Percentiles rank a stretch among this genome's conserved stretches.
These are phyloP conservation scores for Napeogenes inachia DNA, from an alignment of 2,888 invertebrate genomes.

Conservation along the genomic window DNA sequence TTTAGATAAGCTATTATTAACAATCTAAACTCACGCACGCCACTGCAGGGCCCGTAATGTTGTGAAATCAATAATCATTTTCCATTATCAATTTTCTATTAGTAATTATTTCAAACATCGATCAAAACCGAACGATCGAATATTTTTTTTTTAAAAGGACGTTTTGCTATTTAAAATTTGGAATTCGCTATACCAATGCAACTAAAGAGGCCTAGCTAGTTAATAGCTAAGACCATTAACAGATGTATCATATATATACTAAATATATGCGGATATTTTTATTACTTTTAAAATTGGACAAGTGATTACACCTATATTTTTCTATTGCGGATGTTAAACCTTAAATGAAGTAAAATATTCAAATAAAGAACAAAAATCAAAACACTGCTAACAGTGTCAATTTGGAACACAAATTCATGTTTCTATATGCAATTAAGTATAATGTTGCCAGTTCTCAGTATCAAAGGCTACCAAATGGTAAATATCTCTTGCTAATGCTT, in stretches of 20 bases:
- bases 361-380: background rate
- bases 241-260: too few relatives aligned
- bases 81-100: constrained; percentile 31
- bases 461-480: constrained; percentile 22
- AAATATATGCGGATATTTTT: too few relatives aligned
- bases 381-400: background rate
- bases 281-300: background rate
- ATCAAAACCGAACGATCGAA: too few relatives aligned
- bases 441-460: constrained; percentile 11
- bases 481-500: constrained; percentile 41
- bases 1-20: constrained; percentile 1
- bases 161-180: too few relatives aligned
- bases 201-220: too few relatives aligned
- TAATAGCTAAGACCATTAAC: too few relatives aligned
- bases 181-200: too few relatives aligned
- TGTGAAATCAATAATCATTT: constrained; percentile 29
- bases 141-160: too few relatives aligned
- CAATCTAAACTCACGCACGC: constrained; percentile 11
- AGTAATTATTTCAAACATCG: background rate
- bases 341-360: too few relatives aligned
- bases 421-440: constrained; percentile 5
- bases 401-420: background rate
- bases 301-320: too few relatives aligned
- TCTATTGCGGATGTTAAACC: too few relatives aligned
- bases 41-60: constrained; percentile 8